Conservation (phyloP, 92 coral and sea anemone genomes). For the Epizoanthus ramosus region DNA sequence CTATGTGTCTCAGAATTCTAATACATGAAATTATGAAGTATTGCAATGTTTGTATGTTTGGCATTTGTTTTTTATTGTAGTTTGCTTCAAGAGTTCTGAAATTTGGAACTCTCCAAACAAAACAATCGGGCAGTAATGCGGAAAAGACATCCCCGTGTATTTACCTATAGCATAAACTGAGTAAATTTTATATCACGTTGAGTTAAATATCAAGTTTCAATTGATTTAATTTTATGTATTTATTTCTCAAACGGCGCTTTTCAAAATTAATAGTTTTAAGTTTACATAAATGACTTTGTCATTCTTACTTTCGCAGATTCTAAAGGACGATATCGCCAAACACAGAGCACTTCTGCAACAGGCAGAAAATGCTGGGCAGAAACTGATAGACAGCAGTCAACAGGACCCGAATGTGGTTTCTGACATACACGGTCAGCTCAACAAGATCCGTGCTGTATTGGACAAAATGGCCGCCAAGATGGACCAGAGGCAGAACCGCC, state of each 20-base stretch:
- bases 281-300: background rate
- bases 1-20: too few species aligned
- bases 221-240: too few species aligned
- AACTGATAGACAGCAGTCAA: conserved; percentile 84
- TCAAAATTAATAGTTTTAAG: too few species aligned
- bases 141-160: background rate
- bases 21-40: too few species aligned
- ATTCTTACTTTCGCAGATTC: conserved; percentile 51
- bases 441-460: conserved; percentile 82
- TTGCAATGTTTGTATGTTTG: too few species aligned
- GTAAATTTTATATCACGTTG: too few species aligned
- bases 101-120: too few species aligned
- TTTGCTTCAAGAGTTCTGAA: too few species aligned
- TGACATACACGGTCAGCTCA: conserved; percentile 89
- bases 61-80: too few species aligned
- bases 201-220: too few species aligned
- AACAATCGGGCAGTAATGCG: too few species aligned
- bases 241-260: too few species aligned
- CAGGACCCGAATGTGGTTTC: conserved; percentile 88
- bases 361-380: conserved; percentile 92
- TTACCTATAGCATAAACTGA: background rate
- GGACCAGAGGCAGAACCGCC: conserved; percentile 87
- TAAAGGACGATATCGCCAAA: conserved; percentile 87
- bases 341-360: conserved; percentile 76
- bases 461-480: conserved; percentile 89